phyloP scores from a whole-genome alignment of 2,797 vertebrate species.

The Ptychadena robeensis region DNA sequence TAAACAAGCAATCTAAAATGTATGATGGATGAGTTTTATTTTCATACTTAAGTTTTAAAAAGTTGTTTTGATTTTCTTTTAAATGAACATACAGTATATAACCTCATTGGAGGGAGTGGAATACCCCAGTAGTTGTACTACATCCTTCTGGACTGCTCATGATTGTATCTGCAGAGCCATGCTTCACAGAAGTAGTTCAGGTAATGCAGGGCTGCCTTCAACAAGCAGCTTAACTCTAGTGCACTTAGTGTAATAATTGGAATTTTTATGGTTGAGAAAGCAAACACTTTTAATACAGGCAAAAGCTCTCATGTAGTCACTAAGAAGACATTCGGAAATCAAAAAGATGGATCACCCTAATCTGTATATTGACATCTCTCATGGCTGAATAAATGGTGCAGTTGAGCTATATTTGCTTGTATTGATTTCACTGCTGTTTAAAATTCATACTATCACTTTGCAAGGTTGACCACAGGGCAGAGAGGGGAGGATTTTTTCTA shows the following conservation, averaged over 20 bases:
- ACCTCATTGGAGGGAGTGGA: conserved; percentile 70
- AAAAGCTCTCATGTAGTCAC: conserved; percentile 81
- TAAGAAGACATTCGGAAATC: conserved; percentile 89
- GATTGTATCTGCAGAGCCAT: conserved; percentile 72
- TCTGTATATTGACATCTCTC: conserved; percentile 97
- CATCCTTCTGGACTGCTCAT: conserved; percentile 73
- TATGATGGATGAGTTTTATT: no score
- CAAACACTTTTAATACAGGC: conserved; percentile 88
- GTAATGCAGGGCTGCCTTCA: conserved; percentile 76
- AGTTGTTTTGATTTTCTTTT: conserved; percentile 74
- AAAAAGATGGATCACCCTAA: conserved; percentile 96
- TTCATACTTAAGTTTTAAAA: no score
- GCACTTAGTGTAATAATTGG: conserved; percentile 88
- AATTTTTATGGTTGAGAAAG: conserved; percentile 90
- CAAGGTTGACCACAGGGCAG: conserved; percentile 85
- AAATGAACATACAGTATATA: conserved; percentile 71
- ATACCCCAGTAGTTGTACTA: conserved; percentile 74
- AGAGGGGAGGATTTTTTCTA: conserved; percentile 83
- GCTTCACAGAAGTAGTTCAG: conserved; percentile 78
- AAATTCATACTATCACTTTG: conserved; percentile 87
- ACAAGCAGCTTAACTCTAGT: conserved; percentile 79
- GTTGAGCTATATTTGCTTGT: conserved; percentile 96
- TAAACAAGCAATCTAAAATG: no score
- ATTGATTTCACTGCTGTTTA: conserved; percentile 90
- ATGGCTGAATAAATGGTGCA: conserved; percentile 96